Conservation (phyloP, 2,797 vertebrate species). For the Oreochromis grahami region DNA sequence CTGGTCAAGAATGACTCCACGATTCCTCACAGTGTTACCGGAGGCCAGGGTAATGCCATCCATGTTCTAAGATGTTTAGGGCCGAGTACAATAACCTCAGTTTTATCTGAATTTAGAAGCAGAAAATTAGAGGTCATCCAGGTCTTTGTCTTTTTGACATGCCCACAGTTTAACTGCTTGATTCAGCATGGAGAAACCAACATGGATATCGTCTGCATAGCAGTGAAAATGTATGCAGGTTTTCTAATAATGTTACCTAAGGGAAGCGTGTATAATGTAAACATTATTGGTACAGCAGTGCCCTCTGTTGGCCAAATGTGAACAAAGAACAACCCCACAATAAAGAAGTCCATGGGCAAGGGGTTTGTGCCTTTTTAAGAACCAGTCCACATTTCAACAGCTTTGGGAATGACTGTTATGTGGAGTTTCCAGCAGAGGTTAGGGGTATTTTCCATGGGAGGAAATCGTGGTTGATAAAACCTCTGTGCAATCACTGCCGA, state of each 20-base stretch:
- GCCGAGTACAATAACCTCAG: not conserved
- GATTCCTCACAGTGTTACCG: not conserved
- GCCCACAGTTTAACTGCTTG: accelerated
- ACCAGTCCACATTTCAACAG: not conserved
- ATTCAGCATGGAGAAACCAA: not conserved
- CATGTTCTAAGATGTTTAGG: not conserved
- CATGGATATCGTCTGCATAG: not conserved
- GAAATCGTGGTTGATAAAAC: not conserved
- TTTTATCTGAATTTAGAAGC: not conserved
- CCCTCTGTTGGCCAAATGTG: not conserved
- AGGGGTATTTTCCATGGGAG: not conserved
- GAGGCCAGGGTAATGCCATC: not conserved
- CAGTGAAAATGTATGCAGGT: not conserved
- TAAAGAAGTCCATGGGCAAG: not conserved
- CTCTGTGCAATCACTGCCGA: not conserved
- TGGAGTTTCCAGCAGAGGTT: not conserved
- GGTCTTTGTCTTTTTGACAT: accelerated
- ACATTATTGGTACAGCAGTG: not conserved
- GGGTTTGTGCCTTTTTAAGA: not conserved
- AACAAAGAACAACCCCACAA: not conserved
- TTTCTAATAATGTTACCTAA: not conserved
- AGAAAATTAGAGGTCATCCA: not conserved
- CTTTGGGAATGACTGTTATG: not conserved
- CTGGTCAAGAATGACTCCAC: not conserved
- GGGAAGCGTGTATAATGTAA: accelerated